These are phyloP conservation scores for Acrossocheilus fasciatus DNA, from an alignment of 2,797 vertebrate genomes.

Conservation along the genomic window DNA sequence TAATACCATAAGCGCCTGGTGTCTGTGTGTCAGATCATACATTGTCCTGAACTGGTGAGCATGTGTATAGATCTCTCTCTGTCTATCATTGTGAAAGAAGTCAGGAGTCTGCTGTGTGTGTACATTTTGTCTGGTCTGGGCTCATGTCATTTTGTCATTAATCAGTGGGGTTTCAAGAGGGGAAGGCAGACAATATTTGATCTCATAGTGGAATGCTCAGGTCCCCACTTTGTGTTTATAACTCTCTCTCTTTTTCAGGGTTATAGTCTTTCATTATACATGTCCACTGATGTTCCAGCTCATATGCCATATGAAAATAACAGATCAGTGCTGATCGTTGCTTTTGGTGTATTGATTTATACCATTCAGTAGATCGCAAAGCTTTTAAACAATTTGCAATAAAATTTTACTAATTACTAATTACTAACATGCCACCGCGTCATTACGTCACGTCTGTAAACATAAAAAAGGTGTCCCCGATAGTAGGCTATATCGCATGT, in stretches of 20 bases:
- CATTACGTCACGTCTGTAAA: background rate
- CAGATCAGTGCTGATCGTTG: slow-evolving; percentile 60
- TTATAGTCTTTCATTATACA: slow-evolving; percentile 42
- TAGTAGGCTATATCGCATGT: background rate
- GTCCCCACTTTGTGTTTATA: background rate
- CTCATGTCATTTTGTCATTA: background rate
- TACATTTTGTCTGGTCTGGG: slow-evolving; percentile 39
- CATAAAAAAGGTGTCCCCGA: background rate
- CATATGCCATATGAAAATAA: background rate
- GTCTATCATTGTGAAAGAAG: slow-evolving; percentile 31
- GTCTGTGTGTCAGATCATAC: slow-evolving; percentile 15
- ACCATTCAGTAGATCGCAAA: slow-evolving; percentile 66
- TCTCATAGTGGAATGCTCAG: background rate
- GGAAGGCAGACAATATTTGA: slow-evolving; percentile 15
- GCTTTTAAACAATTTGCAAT: background rate
- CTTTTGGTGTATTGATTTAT: slow-evolving; percentile 51
- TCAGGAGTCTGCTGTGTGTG: slow-evolving; percentile 23
- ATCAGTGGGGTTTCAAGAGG: slow-evolving; percentile 2
- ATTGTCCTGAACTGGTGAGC: slow-evolving; percentile 2
- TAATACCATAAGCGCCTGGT: slow-evolving; percentile 20
- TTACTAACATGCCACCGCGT: too few species aligned
- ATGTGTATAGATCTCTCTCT: slow-evolving; percentile 16
- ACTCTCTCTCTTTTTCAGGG: background rate
- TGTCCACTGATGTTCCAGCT: background rate
- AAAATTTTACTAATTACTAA: background rate